These are phyloP conservation scores for Sebastes trivittatus DNA, from an alignment of 2,797 vertebrate genomes.

Conservation along the genomic window DNA sequence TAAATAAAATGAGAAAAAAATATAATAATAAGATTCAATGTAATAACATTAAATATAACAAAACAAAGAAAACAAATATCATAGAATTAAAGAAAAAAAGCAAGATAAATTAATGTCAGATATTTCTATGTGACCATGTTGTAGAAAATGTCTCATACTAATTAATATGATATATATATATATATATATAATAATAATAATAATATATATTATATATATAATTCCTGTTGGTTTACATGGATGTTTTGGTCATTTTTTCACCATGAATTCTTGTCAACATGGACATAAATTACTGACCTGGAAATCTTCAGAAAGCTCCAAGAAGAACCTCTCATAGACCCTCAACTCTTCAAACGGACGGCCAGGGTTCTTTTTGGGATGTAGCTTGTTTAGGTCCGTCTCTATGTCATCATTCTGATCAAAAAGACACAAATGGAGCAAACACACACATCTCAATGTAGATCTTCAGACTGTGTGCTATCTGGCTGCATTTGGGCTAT, in stretches of 20 bases:
- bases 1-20: neutral
- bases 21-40: neutral
- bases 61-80: neutral
- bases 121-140: neutral
- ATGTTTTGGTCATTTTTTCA: neutral
- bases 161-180: neutral
- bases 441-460: neutral
- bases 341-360: slow-evolving; percentile 91
- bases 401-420: slow-evolving; percentile 97
- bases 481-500: neutral
- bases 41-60: neutral
- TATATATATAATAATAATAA: no score
- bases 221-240: neutral
- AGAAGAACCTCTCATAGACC: slow-evolving; percentile 93
- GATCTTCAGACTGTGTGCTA: neutral
- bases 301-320: slow-evolving; percentile 93
- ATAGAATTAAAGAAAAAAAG: neutral
- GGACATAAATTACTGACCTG: slow-evolving; percentile 82
- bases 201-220: neutral
- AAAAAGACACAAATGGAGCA: slow-evolving; percentile 25
- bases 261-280: neutral
- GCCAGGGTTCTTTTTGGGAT: slow-evolving; percentile 84
- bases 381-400: slow-evolving; percentile 94
- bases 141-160: neutral
- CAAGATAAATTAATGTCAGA: neutral